Evolutionary conservation across 2,888 invertebrate genomes (phyloP).

Genomic region (Eupithecia subumbrata): DNA sequence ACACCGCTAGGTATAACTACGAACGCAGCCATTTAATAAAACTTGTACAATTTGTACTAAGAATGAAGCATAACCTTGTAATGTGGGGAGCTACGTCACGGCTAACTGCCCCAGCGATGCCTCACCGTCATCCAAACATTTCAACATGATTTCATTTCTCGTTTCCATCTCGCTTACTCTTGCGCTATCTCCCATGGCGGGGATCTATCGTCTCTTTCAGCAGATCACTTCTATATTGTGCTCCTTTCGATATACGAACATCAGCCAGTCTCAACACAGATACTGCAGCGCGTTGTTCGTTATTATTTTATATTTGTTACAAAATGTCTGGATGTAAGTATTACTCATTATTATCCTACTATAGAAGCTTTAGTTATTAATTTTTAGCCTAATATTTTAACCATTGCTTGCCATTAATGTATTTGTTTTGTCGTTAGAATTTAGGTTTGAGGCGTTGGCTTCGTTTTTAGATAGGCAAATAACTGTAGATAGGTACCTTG

Average conservation of each 20-base stretch:
- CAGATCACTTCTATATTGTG: background rate
- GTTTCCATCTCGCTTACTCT: conserved; percentile 16
- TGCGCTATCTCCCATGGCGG: background rate
- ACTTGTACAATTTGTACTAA: background rate
- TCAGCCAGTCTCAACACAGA: background rate
- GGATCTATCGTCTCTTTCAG: conserved; percentile 14
- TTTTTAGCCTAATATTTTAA: background rate
- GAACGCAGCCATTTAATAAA: background rate
- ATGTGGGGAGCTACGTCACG: conserved; percentile 1
- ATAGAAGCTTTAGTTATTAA: background rate
- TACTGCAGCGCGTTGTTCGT: conserved; percentile 5
- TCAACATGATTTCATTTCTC: conserved; percentile 25
- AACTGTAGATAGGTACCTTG: background rate
- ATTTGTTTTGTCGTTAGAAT: background rate
- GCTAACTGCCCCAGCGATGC: conserved; percentile 1
- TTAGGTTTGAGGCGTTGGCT: background rate
- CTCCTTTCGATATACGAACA: conserved; percentile 1
- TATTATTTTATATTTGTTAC: conserved; percentile 27
- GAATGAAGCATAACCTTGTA: conserved; percentile 1
- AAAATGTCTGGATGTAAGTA: conserved; percentile 70
- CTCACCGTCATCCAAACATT: no score
- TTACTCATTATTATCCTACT: conserved; percentile 12
- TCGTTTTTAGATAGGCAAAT: background rate
- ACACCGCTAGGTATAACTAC: background rate
- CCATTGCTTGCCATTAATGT: background rate